Conservation (phyloP, 2,888 invertebrate species). For the Hirtodrosophila confusa region DNA sequence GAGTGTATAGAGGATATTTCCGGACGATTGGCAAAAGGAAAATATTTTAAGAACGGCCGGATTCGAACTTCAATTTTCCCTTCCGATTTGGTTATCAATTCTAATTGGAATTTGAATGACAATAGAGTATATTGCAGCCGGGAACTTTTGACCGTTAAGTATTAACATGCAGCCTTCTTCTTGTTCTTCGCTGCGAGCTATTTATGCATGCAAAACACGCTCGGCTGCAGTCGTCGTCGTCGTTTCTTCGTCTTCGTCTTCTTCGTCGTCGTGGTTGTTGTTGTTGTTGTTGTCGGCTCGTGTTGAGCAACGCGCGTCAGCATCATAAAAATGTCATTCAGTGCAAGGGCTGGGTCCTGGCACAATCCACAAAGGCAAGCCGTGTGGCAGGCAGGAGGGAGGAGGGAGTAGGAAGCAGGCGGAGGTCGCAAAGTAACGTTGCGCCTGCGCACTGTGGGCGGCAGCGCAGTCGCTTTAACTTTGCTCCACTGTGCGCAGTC, state of each 20-base stretch:
- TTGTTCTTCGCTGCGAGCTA: slow-evolving; percentile 38
- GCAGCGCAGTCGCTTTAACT: slow-evolving; percentile 9
- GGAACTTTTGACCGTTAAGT: background rate
- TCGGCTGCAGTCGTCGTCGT: slow-evolving; percentile 36
- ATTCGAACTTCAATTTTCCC: too few species aligned
- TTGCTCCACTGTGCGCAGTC: slow-evolving; percentile 61
- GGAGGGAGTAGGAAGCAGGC: background rate
- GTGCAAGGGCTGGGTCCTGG: slow-evolving; percentile 50
- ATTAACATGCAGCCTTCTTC: slow-evolving; percentile 11
- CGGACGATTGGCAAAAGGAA: too few species aligned
- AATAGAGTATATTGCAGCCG: too few species aligned
- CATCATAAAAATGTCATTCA: slow-evolving; percentile 78
- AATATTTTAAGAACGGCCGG: too few species aligned
- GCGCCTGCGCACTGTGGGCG: slow-evolving; percentile 40
- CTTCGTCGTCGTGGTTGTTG: slow-evolving; percentile 5
- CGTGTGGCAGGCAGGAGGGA: background rate
- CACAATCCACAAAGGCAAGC: background rate
- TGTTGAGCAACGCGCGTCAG: slow-evolving; percentile 77
- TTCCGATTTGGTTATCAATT: too few species aligned
- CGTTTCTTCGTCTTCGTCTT: slow-evolving; percentile 11
- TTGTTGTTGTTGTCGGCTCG: slow-evolving; percentile 53
- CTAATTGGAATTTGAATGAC: too few species aligned
- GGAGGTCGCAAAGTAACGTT: background rate
- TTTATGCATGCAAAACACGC: slow-evolving; percentile 75
- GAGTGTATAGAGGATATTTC: too few species aligned